phyloP scores from a whole-genome alignment of 2,888 invertebrate species.

The Cordilura impudica region DNA sequence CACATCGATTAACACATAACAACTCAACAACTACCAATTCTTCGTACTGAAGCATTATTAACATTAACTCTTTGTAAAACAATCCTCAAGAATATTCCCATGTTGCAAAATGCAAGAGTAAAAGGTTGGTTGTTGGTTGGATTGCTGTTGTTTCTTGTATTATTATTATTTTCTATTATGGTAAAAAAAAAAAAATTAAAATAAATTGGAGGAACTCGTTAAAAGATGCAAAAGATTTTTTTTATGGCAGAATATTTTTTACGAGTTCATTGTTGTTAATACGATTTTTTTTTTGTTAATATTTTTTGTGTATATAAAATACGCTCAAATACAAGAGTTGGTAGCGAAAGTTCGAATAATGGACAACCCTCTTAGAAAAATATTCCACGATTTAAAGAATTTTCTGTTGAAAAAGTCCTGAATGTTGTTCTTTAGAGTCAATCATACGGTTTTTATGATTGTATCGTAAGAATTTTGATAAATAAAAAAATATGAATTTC shows the following conservation, averaged over 20 bases:
- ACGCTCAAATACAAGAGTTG: no score
- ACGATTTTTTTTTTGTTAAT: no score
- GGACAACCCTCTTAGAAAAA: no score
- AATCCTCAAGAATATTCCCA: slow-evolving; percentile 14
- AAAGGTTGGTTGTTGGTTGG: slow-evolving; percentile 7
- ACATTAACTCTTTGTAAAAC: slow-evolving; percentile 31
- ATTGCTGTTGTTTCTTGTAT: not conserved
- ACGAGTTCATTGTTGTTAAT: no score
- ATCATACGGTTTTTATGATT: no score
- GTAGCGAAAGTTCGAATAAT: no score
- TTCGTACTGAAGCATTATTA: not conserved
- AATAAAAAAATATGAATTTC: no score
- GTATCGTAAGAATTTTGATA: no score
- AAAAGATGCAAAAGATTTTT: slow-evolving; percentile 21
- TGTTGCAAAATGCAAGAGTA: not conserved
- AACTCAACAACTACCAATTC: not conserved
- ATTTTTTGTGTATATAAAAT: no score
- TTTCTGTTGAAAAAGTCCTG: no score
- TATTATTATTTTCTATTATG: not conserved
- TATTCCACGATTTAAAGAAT: no score
- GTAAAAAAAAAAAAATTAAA: not conserved
- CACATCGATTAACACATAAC: slow-evolving; percentile 52
- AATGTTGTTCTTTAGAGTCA: no score
- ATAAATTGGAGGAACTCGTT: not conserved
- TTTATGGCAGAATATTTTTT: slow-evolving; percentile 10